Base-by-base conservation (phyloP, 2,113 vertebrate species). In the Cyanistes caeruleus region DNA sequence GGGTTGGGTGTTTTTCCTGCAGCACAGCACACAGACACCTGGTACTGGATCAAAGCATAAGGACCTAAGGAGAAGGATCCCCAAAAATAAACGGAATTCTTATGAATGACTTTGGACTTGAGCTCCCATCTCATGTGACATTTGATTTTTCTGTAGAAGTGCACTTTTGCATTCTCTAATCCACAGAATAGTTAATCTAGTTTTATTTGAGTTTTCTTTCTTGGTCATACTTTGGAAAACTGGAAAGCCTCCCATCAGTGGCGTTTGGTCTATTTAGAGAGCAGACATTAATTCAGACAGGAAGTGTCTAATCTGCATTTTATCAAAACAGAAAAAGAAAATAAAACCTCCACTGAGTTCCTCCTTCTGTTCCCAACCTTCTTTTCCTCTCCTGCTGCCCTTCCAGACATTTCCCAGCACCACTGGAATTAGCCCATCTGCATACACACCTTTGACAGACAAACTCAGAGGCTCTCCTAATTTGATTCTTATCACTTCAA, bases 291-390 rank as follows among this genome's bases (percentile, higher is more conserved):
- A 89, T 93, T 93, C 72, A 94, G n/a, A 83, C 17, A 77, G 16
- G 51, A 35, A 96, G 33, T 64, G 79, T 68, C 18, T 39, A 87
- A 86, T 95, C 84, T 97, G 58, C 79, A 94, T 94, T 97, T 97
- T 56, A 92, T 77, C 41, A 81, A 89, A 96, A 80, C 10, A 46
- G 52, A 63, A 82, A 95, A 86, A 84, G 52, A 19, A 31, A 87
- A 74, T 60, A 94, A 91, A 15, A 59, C 7, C 12, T 21, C 15
- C 27, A 76, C 69, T 90, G 92, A 91, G 58, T 18, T 35, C 17
- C 51, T 92, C 17, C 22, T 90, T 85, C 33, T 90, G 27, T 67
- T 97, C 55, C 56, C 84, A 81, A 59, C 27, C 35, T 90, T 62
- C 24, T 33, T 72, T 49, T 69, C 12, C 39, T 79, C 53, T 70